phyloP scores from a whole-genome alignment of 2,888 invertebrate genomes.

The Eupithecia inturbata region DNA sequence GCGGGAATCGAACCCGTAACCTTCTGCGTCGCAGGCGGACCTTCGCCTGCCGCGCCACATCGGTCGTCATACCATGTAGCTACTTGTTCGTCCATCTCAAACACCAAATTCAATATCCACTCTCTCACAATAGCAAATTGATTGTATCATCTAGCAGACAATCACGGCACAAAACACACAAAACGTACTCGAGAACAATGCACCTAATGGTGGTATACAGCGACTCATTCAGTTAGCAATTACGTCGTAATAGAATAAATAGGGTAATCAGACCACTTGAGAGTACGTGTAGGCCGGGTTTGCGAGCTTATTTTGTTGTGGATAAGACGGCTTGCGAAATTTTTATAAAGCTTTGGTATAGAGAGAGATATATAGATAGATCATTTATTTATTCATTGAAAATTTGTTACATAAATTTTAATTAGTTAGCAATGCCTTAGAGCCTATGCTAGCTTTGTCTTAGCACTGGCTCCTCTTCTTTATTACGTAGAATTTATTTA shows the following conservation, averaged over 20 bases:
- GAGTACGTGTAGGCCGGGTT: slow-evolving; percentile 7
- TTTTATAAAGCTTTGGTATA: background rate
- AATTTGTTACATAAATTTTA: too few species aligned
- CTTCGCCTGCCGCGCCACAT: too few species aligned
- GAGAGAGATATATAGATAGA: too few species aligned
- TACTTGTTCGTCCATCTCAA: too few species aligned
- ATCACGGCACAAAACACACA: slow-evolving; percentile 17
- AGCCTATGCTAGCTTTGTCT: too few species aligned
- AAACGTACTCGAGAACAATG: slow-evolving; percentile 18
- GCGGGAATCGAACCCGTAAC: too few species aligned
- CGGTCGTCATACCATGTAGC: too few species aligned
- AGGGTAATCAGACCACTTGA: slow-evolving; percentile 80
- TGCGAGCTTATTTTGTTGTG: slow-evolving; percentile 16
- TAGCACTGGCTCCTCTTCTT: too few species aligned
- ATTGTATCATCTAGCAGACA: slow-evolving; percentile 33
- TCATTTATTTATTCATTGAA: too few species aligned
- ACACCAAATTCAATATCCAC: slow-evolving; percentile 5
- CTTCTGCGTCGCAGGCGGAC: too few species aligned
- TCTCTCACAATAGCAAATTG: slow-evolving; percentile 28
- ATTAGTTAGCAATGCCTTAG: too few species aligned
- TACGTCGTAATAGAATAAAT: slow-evolving; percentile 81
- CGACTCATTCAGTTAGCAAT: slow-evolving; percentile 78
- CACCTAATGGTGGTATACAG: slow-evolving; percentile 66
- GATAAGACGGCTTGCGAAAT: slow-evolving; percentile 9
- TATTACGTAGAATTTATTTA: too few species aligned